phyloP scores from a whole-genome alignment of 2,888 invertebrate genomes.

The Oxycera nigricornis region DNA sequence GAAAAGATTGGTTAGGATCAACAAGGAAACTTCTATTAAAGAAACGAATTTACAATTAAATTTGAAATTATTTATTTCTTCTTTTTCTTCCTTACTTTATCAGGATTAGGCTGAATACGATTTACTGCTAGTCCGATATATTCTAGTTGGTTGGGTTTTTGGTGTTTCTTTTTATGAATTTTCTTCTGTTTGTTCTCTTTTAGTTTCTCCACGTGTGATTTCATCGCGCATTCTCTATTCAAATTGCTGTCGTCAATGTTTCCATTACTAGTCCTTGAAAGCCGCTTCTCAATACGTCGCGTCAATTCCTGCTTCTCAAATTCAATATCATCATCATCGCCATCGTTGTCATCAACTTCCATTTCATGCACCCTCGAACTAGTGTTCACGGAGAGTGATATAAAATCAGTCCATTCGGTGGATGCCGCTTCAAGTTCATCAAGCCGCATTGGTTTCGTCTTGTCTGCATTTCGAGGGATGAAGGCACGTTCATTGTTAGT shows the following conservation, averaged over 20 bases:
- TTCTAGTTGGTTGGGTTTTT: not conserved
- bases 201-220: not conserved
- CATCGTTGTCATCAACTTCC: constrained; percentile 14
- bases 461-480: not conserved
- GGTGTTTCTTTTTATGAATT: not conserved
- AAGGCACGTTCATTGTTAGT: constrained; percentile 6
- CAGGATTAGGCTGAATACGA: constrained; percentile 25
- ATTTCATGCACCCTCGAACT: not conserved
- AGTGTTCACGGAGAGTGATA: constrained; percentile 7
- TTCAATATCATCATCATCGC: not conserved
- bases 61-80: not conserved
- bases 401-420: constrained; percentile 23
- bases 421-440: not conserved
- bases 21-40: not conserved
- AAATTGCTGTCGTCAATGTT: not conserved
- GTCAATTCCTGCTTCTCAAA: not conserved
- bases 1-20: not conserved
- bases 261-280: not conserved
- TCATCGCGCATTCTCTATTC: not conserved
- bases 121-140: constrained; percentile 14
- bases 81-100: constrained; percentile 22
- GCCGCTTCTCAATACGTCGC: not conserved
- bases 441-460: not conserved
- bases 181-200: not conserved
- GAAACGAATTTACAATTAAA: not conserved